Evolutionary conservation across 2,888 invertebrate species (phyloP).

Genomic region (Parnassius orleans): DNA sequence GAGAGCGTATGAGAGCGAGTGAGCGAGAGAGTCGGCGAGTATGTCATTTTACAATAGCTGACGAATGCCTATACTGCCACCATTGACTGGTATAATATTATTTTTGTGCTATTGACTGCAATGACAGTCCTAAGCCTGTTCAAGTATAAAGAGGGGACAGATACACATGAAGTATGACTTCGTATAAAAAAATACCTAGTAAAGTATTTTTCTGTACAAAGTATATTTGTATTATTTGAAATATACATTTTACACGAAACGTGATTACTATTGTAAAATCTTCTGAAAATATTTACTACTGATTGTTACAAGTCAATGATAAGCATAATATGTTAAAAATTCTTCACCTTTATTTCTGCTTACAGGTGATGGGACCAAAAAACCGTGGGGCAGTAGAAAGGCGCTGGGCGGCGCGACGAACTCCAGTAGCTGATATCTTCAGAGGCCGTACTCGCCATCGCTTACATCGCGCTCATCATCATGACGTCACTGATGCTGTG

Average conservation of each 20-base stretch:
- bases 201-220: no score
- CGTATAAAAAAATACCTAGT: no score
- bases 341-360: conserved; percentile 3
- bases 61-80: no score
- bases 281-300: neutral
- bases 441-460: conserved; percentile 94
- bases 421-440: conserved; percentile 96
- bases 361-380: conserved; percentile 90
- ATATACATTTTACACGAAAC: neutral
- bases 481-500: conserved; percentile 92
- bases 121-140: no score
- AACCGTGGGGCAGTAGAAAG: conserved; percentile 94
- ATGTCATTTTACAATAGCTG: no score
- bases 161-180: no score
- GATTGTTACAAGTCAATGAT: neutral
- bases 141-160: no score
- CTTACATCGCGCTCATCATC: conserved; percentile 84
- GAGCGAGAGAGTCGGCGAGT: no score
- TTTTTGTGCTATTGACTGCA: no score
- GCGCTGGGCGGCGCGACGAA: conserved; percentile 85
- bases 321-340: neutral
- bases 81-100: no score
- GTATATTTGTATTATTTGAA: no score
- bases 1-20: no score
- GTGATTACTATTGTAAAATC: neutral